Percentiles rank a stretch among this genome's conserved stretches.
Evolutionary conservation across 2,113 vertebrate genomes (phyloP).

Genomic region (Camarhynchus parvulus): DNA sequence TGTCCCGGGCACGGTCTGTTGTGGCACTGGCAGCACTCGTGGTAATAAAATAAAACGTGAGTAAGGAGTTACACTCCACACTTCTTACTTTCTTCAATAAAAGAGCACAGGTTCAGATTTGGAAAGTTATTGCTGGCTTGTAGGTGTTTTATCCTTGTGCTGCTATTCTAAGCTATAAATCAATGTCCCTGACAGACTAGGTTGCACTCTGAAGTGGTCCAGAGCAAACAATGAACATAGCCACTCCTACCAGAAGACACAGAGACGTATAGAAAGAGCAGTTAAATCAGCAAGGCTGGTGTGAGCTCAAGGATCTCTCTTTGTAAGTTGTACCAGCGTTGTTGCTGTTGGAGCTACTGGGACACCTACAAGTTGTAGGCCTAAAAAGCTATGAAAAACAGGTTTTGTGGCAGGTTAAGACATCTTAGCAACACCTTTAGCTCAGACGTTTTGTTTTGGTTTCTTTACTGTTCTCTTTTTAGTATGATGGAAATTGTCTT

Average conservation of each 20-base stretch:
- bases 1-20: rapidly evolving
- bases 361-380: background rate
- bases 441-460: background rate
- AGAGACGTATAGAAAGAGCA: rapidly evolving
- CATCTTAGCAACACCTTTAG: background rate
- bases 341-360: background rate
- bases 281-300: background rate
- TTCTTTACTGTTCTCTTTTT: background rate
- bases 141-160: background rate
- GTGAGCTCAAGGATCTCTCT: background rate
- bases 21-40: rapidly evolving
- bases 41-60: background rate
- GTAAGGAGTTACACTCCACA: rapidly evolving
- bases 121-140: background rate
- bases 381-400: background rate
- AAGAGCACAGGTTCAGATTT: background rate
- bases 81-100: background rate
- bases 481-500: background rate
- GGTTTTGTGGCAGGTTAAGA: background rate
- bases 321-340: background rate
- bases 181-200: background rate
- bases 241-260: too few relatives aligned
- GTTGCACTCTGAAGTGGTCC: background rate
- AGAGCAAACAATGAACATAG: background rate
- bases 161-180: background rate